Evolutionary conservation across 2,113 vertebrate genomes (phyloP), one percentile per base, ranked within the genome.

Genomic region (Hyperopisus bebe): DNA sequence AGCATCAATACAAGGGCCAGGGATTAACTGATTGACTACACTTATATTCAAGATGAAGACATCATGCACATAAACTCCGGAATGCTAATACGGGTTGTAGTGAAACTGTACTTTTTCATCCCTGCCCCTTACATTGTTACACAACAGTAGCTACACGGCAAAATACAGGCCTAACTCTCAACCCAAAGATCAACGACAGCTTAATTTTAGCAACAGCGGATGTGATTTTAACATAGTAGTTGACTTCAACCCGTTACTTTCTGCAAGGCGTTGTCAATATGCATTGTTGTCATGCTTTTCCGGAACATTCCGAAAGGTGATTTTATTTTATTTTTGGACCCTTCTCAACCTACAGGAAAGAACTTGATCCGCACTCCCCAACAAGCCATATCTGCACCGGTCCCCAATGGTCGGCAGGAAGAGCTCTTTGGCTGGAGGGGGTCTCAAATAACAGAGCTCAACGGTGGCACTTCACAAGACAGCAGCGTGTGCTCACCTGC

Each of bases 401-500:
- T 84, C 53, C 89, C 89, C 83, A 62, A n/a, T 89, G 62, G 91
- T 91, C 80, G 86, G 88, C 86, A 48, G 77, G 85, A 86, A 91
- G 85, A 91, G 66, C 47, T 80, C 88, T 80, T 39, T 42, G 85
- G 91, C 91, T 88, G 80, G 88, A 88, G 86, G 88, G 31, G n/a
- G 50, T 17, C 53, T 85, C 42, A 11, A 13, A 53, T 17, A 83
- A 83, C 77, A 80, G 19, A 53, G 11, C 3, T 44, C 89, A 58
- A 89, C 6, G 62, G 42, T 53, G 50, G 5, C 48, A 83, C 6
- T 88, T 88, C 27, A 39, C 62, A 46, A 55, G n/a, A 48, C 86
- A 82, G 62, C 77, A 90, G 86, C 85, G 70, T 77, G 88, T n/a
- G 53, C 87, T 82, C 89, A 89, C 85, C 91, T 92, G 90, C 92